Evolutionary conservation across 2,113 vertebrate species (phyloP).

Genomic region (Scolopax mira): DNA sequence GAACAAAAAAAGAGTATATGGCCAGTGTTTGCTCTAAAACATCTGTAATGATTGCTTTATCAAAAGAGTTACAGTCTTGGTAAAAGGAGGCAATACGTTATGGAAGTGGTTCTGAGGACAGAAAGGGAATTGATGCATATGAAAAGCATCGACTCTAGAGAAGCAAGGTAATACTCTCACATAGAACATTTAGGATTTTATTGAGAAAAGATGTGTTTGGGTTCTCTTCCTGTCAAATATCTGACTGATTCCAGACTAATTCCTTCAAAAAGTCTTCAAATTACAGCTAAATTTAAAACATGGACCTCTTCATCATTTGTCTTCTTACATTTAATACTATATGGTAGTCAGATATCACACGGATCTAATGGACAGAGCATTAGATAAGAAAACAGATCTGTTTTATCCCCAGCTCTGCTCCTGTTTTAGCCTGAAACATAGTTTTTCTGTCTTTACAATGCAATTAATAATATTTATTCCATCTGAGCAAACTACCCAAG

Average conservation of each 20-base stretch:
- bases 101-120: not conserved
- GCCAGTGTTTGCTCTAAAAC: not conserved
- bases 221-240: not conserved
- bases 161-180: not conserved
- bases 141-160: not conserved
- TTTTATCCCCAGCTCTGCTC: not conserved
- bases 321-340: not conserved
- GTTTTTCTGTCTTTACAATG: not conserved
- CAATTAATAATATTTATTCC: not conserved
- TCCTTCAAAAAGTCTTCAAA: not conserved
- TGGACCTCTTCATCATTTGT: not conserved
- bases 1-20: not conserved
- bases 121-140: not conserved
- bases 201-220: not conserved
- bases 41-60: not conserved
- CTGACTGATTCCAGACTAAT: not conserved
- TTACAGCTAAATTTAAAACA: not conserved
- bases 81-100: not conserved
- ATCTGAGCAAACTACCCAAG: not conserved
- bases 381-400: not conserved
- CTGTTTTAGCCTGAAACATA: not conserved
- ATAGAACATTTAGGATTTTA: not conserved
- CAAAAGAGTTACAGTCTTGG: not conserved
- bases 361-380: not conserved
- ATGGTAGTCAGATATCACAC: not conserved